These are phyloP conservation scores for Portevinia maculata DNA, from an alignment of 2,888 invertebrate species.

Conservation along the genomic window DNA sequence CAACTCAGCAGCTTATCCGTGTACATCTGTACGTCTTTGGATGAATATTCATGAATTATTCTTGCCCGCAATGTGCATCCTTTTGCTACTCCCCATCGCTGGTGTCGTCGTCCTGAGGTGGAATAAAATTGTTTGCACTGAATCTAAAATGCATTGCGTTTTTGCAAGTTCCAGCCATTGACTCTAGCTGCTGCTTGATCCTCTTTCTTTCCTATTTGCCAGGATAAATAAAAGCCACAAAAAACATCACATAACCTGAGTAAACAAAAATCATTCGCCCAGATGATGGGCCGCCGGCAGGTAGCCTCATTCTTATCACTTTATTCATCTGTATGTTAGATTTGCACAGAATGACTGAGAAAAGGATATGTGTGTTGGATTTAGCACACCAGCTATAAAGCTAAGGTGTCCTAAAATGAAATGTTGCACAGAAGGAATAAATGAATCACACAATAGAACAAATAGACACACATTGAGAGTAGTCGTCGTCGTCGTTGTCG, in stretches of 20 bases:
- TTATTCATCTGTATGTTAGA: constrained; percentile 72
- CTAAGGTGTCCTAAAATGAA: constrained; percentile 56
- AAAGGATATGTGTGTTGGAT: constrained; percentile 53
- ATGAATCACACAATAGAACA: constrained; percentile 59
- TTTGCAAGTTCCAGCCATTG: constrained; percentile 65
- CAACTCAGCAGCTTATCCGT: constrained; percentile 69
- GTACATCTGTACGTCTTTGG: constrained; percentile 65
- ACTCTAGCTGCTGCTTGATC: constrained; percentile 27
- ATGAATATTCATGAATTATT: constrained; percentile 72
- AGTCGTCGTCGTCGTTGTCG: neutral
- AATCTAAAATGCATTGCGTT: constrained; percentile 74
- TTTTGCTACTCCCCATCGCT: constrained; percentile 12
- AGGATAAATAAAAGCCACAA: constrained; percentile 51
- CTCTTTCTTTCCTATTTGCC: constrained; percentile 52
- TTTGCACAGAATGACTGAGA: constrained; percentile 57
- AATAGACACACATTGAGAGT: constrained; percentile 49
- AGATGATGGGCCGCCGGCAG: constrained; percentile 58
- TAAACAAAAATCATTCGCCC: constrained; percentile 65
- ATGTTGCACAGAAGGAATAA: constrained; percentile 60
- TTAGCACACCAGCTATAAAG: constrained; percentile 43
- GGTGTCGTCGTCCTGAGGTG: constrained; percentile 24
- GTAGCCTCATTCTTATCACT: constrained; percentile 70
- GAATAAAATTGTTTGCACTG: constrained; percentile 68
- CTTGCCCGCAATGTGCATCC: constrained; percentile 61
- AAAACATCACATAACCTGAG: constrained; percentile 12